phyloP scores from a whole-genome alignment of 1,140 invertebrate genomes.

The Vollenhovia emeryi region DNA sequence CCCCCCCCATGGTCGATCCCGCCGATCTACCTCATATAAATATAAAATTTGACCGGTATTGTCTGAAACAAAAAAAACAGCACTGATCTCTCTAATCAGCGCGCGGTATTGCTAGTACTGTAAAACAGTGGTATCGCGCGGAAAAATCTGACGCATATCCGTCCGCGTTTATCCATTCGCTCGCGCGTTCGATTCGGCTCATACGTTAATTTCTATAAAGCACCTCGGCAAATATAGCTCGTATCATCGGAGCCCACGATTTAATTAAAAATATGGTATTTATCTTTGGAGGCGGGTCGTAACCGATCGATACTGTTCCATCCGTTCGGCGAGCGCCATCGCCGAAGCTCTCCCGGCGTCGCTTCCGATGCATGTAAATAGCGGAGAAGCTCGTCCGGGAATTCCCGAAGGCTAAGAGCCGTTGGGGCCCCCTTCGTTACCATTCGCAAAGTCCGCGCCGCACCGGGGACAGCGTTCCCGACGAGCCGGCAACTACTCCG shows the following conservation, averaged over 20 bases:
- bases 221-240: slow-evolving; percentile 50
- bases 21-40: slow-evolving; percentile 6
- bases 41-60: slow-evolving; percentile 5
- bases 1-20: neutral
- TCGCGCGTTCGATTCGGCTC: slow-evolving; percentile 12
- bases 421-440: slow-evolving; percentile 49
- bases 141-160: slow-evolving; percentile 35
- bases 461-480: slow-evolving; percentile 51
- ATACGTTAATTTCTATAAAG: slow-evolving; percentile 51
- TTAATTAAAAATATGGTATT: slow-evolving; percentile 62
- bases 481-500: slow-evolving; percentile 42
- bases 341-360: slow-evolving; percentile 53
- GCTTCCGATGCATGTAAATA: slow-evolving; percentile 61
- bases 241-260: slow-evolving; percentile 35
- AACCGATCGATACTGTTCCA: slow-evolving; percentile 54
- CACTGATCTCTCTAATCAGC: neutral
- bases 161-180: neutral
- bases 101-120: neutral
- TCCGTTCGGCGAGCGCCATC: slow-evolving; percentile 54
- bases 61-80: slow-evolving; percentile 1
- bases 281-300: slow-evolving; percentile 51
- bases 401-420: slow-evolving; percentile 58
- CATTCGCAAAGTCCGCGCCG: slow-evolving; percentile 53
- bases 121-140: slow-evolving; percentile 1
- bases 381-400: slow-evolving; percentile 52